Evolutionary conservation across 2,888 invertebrate genomes (phyloP), one percentile per base, ranked within the genome.

Genomic region (Lochmaea capreae): DNA sequence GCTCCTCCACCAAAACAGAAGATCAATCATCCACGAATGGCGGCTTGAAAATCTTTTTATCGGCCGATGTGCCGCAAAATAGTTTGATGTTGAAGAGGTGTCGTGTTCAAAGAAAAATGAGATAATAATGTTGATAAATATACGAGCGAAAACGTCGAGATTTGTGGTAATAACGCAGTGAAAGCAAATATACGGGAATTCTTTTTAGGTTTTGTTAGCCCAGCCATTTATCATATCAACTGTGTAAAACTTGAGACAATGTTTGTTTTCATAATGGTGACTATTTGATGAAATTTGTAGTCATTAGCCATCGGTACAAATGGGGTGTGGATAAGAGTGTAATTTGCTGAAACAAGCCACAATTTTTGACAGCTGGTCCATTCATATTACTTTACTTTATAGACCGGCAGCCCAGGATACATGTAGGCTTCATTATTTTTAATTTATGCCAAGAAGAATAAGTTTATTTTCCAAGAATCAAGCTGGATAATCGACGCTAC

Each of bases 11-110:
- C 58, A 62, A 66, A 69, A 66, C 49, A 61, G 43, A 68, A 72
- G 75, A 80, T 80, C 80, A 80, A 80, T 80, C 80, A 80, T 79
- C 78, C 77, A 74, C 72, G 74, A 77, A 71, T 74, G 77, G 79
- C 77, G 72, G 76, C 18, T 71, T 71, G 71, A 78, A 76, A 77
- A 77, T 77, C 79, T 75, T 78, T 78, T 80, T 80, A 79, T 78
- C 78, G 76, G 71, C 49, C 62, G 18, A 63, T 57, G 71, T 65
- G 65, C 71, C 71, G 65, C 65, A 71, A 71, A 71, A 71, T 71
- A 71, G 71, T 71, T 71, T 65, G 65, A 71, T 73, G 71, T 72
- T 75, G 76, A 77, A 77, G 76, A 78, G 78, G 72, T 79, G 81
- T 78, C 79, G 79, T 77, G 77, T 22, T 43, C 8, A 65, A 39